A percentile compares a stretch with the other conserved stretches of the same genome.
These are phyloP conservation scores for Malthinus flaveolus DNA, from an alignment of 2,888 invertebrate genomes.

Conservation along the genomic window DNA sequence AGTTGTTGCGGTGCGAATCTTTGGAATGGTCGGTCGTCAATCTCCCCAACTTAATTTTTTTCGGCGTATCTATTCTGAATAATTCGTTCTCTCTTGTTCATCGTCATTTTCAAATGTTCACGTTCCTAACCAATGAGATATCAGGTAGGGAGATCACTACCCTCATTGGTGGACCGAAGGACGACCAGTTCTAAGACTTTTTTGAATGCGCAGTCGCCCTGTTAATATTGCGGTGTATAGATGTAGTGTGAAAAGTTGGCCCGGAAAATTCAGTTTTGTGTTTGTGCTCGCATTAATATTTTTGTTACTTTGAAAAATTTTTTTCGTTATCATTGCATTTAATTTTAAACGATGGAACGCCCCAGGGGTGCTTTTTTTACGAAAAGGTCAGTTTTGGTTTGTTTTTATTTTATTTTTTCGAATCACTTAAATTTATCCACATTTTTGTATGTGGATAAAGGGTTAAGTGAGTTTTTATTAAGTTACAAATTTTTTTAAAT, in stretches of 20 bases:
- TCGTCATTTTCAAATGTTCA: constrained; percentile 31
- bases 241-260: constrained; percentile 32
- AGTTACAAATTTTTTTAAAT: constrained; percentile 3
- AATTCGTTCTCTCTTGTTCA: constrained; percentile 24
- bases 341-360: constrained; percentile 65
- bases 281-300: constrained; percentile 30
- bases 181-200: constrained; percentile 44
- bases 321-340: constrained; percentile 12
- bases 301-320: constrained; percentile 17
- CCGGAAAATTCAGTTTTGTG: constrained; percentile 31
- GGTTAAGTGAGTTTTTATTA: not conserved
- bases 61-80: constrained; percentile 21
- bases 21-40: constrained; percentile 50
- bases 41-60: constrained; percentile 40
- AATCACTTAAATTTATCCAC: not conserved
- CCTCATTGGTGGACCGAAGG: constrained; percentile 49
- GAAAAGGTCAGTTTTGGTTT: constrained; percentile 73
- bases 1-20: constrained; percentile 20
- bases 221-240: constrained; percentile 29
- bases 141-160: constrained; percentile 43
- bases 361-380: constrained; percentile 75
- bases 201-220: constrained; percentile 41
- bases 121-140: constrained; percentile 47
- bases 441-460: not conserved
- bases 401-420: constrained; percentile 57